Conservation (phyloP, 2,888 invertebrate genomes). For the Eupithecia exiguata region DNA sequence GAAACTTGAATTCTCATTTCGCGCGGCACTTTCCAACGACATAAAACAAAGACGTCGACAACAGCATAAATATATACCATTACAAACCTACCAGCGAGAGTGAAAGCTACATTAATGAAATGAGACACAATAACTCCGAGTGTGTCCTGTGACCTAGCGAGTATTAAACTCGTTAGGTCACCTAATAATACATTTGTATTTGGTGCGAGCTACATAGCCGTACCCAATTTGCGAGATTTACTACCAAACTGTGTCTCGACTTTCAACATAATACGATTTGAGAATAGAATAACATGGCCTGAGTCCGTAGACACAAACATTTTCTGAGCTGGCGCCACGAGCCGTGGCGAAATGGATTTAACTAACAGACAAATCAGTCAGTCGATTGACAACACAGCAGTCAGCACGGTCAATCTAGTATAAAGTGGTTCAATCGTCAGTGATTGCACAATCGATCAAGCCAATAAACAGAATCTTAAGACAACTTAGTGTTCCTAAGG, state of each 20-base stretch:
- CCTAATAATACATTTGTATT: constrained; percentile 39
- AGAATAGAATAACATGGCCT: constrained; percentile 41
- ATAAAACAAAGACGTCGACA: constrained; percentile 8
- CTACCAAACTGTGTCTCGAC: constrained; percentile 37
- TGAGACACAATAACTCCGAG: constrained; percentile 25
- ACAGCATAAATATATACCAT: constrained; percentile 19
- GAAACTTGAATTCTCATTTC: constrained; percentile 8
- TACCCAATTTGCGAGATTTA: constrained; percentile 44
- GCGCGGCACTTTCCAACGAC: constrained; percentile 11
- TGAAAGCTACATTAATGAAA: constrained; percentile 33
- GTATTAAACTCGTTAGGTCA: constrained; percentile 23
- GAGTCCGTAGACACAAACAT: constrained; percentile 43
- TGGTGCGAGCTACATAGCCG: constrained; percentile 33
- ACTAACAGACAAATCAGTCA: constrained; percentile 49
- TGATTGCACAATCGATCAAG: constrained; percentile 56
- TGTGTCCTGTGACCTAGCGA: constrained; percentile 8
- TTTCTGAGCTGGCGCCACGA: constrained; percentile 43
- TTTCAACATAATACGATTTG: constrained; percentile 45
- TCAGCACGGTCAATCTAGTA: constrained; percentile 36
- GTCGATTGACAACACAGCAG: constrained; percentile 48
- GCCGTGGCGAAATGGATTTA: constrained; percentile 51
- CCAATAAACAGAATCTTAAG: constrained; percentile 54
- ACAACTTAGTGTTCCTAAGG: constrained; percentile 57
- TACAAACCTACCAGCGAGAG: constrained; percentile 25
- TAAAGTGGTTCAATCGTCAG: constrained; percentile 44